phyloP scores from a whole-genome alignment of 1,140 invertebrate genomes.

The Tetragnatha versicolor region DNA sequence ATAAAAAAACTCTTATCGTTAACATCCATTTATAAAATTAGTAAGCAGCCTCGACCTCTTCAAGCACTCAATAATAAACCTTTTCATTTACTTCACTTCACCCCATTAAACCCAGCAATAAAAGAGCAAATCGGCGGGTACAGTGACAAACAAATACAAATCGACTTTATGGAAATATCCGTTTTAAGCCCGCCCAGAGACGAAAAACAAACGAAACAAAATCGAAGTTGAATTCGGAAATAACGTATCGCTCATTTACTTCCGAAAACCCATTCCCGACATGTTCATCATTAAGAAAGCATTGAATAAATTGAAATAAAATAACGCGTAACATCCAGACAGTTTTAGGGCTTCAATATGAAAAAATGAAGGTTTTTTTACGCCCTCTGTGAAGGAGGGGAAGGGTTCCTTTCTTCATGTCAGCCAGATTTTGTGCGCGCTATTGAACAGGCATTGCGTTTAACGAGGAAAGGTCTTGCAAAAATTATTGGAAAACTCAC shows the following conservation, averaged over 20 bases:
- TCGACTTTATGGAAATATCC: too few species aligned
- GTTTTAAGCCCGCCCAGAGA: too few species aligned
- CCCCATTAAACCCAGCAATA: too few species aligned
- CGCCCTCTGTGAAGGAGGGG: background rate
- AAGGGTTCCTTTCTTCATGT: constrained; percentile 15
- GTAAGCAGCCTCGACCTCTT: too few species aligned
- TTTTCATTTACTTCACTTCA: too few species aligned
- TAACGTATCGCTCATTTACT: constrained; percentile 5
- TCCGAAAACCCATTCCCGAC: constrained; percentile 1
- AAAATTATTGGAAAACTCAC: constrained; percentile 43
- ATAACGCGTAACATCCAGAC: constrained; percentile 1
- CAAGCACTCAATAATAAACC: too few species aligned
- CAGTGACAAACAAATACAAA: too few species aligned
- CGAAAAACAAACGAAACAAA: background rate
- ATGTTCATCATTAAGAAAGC: constrained; percentile 24
- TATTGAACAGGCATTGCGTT: constrained; percentile 48
- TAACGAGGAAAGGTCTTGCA: constrained; percentile 30
- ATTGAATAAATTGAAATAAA: constrained; percentile 40
- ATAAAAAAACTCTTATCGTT: too few species aligned
- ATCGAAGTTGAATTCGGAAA: background rate
- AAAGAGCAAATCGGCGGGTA: too few species aligned
- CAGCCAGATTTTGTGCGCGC: constrained; percentile 17
- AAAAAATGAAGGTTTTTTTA: background rate
- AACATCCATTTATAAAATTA: too few species aligned
- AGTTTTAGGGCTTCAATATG: background rate